These are phyloP conservation scores for Furcifer pardalis DNA, from an alignment of 2,797 vertebrate species.

Conservation along the genomic window DNA sequence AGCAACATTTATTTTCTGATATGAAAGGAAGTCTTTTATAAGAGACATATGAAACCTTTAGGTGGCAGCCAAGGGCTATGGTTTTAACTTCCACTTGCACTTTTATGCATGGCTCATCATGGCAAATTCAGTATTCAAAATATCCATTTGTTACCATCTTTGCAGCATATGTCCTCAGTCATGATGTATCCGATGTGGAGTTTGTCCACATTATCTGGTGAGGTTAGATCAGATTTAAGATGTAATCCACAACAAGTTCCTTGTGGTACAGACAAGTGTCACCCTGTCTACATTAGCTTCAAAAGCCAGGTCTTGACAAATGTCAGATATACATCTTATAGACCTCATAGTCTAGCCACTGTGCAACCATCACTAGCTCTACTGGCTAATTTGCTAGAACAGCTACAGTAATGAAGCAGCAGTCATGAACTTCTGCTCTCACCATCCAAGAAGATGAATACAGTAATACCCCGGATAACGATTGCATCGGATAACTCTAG, in stretches of 20 bases:
- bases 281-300: not conserved
- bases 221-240: not conserved
- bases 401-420: not conserved
- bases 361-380: not conserved
- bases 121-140: conserved; percentile 38
- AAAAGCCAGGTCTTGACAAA: not conserved
- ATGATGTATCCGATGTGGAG: not conserved
- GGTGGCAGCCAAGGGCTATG: conserved; percentile 80
- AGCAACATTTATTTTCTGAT: not conserved
- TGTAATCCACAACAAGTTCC: not conserved
- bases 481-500: too few species aligned
- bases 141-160: not conserved
- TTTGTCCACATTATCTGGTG: not conserved
- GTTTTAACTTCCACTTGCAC: conserved; percentile 62
- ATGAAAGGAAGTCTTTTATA: conserved; percentile 37
- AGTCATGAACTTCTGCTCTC: not conserved
- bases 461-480: too few species aligned
- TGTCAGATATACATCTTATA: not conserved
- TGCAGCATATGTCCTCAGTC: not conserved
- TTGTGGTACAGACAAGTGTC: not conserved
- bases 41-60: conserved; percentile 73
- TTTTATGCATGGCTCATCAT: conserved; percentile 53
- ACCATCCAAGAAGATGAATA: not conserved
- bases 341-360: not conserved
- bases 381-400: not conserved